These are phyloP conservation scores for Drosophila fulvimacula DNA, from an alignment of 2,888 invertebrate genomes.

Conservation along the genomic window DNA sequence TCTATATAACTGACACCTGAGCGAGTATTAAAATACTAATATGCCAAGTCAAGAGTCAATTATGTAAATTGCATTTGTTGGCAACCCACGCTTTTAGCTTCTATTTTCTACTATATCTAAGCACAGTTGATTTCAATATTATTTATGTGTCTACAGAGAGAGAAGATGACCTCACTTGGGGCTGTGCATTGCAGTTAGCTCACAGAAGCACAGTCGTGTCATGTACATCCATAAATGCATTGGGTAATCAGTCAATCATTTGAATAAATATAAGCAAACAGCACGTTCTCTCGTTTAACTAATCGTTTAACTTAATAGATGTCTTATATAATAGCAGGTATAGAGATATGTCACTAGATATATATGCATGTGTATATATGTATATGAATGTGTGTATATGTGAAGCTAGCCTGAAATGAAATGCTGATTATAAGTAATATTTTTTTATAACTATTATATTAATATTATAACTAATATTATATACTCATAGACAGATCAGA, in stretches of 20 bases:
- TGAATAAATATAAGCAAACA: slow-evolving; percentile 12
- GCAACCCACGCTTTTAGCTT: neutral
- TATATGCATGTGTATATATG: neutral
- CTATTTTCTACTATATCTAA: neutral
- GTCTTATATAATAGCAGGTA: slow-evolving; percentile 10
- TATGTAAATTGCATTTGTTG: slow-evolving; percentile 1
- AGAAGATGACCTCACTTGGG: neutral
- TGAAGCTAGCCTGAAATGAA: no score
- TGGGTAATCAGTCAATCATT: slow-evolving; percentile 24
- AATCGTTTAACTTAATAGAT: slow-evolving; percentile 20
- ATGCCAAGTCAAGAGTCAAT: neutral
- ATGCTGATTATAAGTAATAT: no score
- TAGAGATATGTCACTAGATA: neutral
- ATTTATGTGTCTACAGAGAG: neutral
- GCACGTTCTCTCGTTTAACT: slow-evolving; percentile 20
- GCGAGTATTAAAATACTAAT: neutral
- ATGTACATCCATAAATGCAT: slow-evolving; percentile 20
- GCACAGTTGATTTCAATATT: neutral
- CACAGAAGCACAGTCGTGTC: slow-evolving; percentile 34
- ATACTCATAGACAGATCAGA: neutral
- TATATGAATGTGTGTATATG: neutral
- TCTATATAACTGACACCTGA: neutral
- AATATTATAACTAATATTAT: neutral
- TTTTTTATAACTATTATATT: no score
- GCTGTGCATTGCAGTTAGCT: slow-evolving; percentile 19